Evolutionary conservation across 2,113 vertebrate species (phyloP), one percentile per base, ranked within the genome.

Genomic region (Psittacula cyanocephala): DNA sequence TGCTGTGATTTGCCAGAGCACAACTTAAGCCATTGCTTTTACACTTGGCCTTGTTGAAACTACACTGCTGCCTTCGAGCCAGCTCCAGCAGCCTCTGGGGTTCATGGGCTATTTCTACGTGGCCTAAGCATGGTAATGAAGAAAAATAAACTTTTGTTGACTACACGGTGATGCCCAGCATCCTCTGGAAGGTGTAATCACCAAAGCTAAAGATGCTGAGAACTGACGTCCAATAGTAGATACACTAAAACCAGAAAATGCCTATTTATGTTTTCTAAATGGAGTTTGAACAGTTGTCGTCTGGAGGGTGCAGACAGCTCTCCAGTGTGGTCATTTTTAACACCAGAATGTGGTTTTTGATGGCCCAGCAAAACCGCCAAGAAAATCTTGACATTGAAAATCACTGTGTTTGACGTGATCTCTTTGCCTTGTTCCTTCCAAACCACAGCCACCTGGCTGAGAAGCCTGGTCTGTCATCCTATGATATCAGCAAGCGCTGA

Each of bases 11-110:
- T 78, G 55, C 75, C 68, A 81, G 37, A 60, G 76, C 50, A 19
- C 60, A 83, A 78, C 90, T 94, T 47, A 67, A 91, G 29, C 25
- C n/a, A 12, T 78, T 91, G 60, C 64, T 92, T 88, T 84, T 44
- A 57, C 57, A 35, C 43, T 80, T 64, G 65, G 77, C 37, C 39
- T 77, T 91, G 47, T 57, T 31, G 5, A 78, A 76, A 28, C 43
- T 57, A 20, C 10, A 1, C 17, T 82, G 89, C 63, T 86, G 55
- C 29, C 83, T 39, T 17, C 33, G 88, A 93, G 87, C 43, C 81
- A 88, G 52, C 81, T 68, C 4, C 63, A 63, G 82, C 79, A 83
- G 91, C 86, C 79, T 44, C 12, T 44, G 64, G 64, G n/a, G 17
- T 47, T 79, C 39, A 0, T 25, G 77, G 77, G 52, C 69, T 50